A percentile compares a stretch with the other conserved stretches of the same genome.
phyloP scores from a whole-genome alignment of 2,113 vertebrate species.

The Tympanuchus pallidicinctus region DNA sequence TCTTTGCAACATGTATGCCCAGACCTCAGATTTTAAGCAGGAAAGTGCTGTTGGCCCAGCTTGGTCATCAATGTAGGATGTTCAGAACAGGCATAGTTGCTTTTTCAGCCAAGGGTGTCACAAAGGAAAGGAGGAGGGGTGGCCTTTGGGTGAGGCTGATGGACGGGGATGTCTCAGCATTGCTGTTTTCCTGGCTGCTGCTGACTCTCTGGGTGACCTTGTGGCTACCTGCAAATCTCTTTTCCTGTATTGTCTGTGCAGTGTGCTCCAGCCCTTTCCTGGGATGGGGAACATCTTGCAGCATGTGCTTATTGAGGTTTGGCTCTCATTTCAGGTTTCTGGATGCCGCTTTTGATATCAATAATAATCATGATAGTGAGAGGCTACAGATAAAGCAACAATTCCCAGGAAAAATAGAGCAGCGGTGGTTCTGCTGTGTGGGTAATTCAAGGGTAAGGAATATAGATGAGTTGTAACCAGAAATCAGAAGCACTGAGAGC shows the following conservation, averaged over 20 bases:
- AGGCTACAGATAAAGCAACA: neutral
- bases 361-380: neutral
- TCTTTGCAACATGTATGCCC: accelerated
- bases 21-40: neutral
- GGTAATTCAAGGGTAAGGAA: neutral
- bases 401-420: slow-evolving; percentile 4
- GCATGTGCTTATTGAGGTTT: neutral
- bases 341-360: slow-evolving; percentile 23
- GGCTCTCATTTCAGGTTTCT: neutral
- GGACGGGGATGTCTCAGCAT: neutral
- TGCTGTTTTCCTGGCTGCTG: neutral
- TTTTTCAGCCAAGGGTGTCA: accelerated
- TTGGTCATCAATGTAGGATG: neutral
- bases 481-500: neutral
- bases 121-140: neutral
- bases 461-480: neutral
- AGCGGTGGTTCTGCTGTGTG: neutral
- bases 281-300: neutral
- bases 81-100: neutral
- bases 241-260: neutral
- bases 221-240: neutral
- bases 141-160: neutral
- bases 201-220: slow-evolving; percentile 32
- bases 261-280: neutral
- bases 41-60: neutral